Conservation (phyloP, 37 sponge, comb jelly and placozoan species). For the Cladorhizidae sp. region DNA sequence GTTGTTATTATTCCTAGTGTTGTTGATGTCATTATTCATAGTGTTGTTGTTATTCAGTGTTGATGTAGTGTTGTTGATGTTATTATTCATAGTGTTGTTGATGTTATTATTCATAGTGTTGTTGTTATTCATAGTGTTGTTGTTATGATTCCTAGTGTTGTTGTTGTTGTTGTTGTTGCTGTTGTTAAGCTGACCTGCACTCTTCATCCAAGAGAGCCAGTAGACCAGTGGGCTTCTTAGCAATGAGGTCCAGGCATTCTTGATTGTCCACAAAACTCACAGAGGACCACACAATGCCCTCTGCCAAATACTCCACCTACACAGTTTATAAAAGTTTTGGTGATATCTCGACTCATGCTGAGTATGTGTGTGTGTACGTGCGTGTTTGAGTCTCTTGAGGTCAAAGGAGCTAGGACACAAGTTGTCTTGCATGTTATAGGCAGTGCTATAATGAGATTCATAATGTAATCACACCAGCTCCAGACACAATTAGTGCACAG, state of each 20-base stretch:
- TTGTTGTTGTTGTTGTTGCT: neutral
- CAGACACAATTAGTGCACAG: no score
- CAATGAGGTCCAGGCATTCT: slow-evolving; percentile 88
- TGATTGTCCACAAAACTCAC: slow-evolving; percentile 87
- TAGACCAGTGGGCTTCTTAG: slow-evolving; percentile 89
- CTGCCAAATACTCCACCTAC: slow-evolving; percentile 87
- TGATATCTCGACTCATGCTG: no score
- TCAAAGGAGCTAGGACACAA: no score
- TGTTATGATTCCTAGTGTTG: no score
- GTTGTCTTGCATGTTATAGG: no score
- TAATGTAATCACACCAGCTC: no score
- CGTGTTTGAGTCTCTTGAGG: neutral
- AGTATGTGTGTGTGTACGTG: slow-evolving; percentile 5
- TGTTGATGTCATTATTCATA: neutral
- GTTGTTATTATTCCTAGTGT: neutral
- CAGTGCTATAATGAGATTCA: no score
- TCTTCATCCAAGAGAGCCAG: slow-evolving; percentile 94
- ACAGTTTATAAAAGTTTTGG: no score
- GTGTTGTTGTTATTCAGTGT: neutral
- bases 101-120: neutral
- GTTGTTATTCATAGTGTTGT: no score
- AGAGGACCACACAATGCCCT: slow-evolving; percentile 84
- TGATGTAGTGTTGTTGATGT: neutral
- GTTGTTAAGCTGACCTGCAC: slow-evolving; percentile 69
- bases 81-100: neutral